Percentiles rank a stretch among this genome's conserved stretches.
Conservation (phyloP, 2,888 invertebrate genomes). For the Xylophagus ater region DNA sequence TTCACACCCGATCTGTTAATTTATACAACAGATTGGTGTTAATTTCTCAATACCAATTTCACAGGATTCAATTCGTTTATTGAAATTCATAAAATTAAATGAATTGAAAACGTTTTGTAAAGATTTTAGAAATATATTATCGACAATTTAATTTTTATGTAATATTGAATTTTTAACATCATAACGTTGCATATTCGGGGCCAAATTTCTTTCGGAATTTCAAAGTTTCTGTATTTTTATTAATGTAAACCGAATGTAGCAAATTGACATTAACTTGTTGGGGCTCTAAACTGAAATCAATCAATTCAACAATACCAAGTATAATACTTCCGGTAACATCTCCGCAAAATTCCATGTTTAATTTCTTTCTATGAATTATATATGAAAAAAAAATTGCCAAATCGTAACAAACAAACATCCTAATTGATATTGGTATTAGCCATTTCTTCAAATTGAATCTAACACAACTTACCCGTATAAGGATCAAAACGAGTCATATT, state of each 20-base stretch:
- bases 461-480: too few relatives aligned
- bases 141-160: not conserved
- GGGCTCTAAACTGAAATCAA: slow-evolving; percentile 7
- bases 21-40: not conserved
- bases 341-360: too few relatives aligned
- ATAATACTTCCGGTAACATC: too few relatives aligned
- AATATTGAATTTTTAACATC: not conserved
- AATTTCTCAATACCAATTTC: slow-evolving; percentile 7
- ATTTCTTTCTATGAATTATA: too few relatives aligned
- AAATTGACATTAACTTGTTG: slow-evolving; percentile 7
- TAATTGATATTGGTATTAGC: too few relatives aligned
- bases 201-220: not conserved
- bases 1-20: not conserved
- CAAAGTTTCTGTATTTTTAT: not conserved
- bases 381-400: too few relatives aligned
- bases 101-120: not conserved
- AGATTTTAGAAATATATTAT: not conserved
- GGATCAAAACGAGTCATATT: too few relatives aligned
- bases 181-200: not conserved
- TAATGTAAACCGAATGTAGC: slow-evolving; percentile 1
- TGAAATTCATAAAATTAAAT: not conserved
- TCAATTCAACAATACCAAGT: too few relatives aligned
- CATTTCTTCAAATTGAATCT: too few relatives aligned
- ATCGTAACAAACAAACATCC: too few relatives aligned
- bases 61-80: slow-evolving; percentile 4